These are phyloP conservation scores for Hesperia comma DNA, from an alignment of 2,888 invertebrate species.

Conservation along the genomic window DNA sequence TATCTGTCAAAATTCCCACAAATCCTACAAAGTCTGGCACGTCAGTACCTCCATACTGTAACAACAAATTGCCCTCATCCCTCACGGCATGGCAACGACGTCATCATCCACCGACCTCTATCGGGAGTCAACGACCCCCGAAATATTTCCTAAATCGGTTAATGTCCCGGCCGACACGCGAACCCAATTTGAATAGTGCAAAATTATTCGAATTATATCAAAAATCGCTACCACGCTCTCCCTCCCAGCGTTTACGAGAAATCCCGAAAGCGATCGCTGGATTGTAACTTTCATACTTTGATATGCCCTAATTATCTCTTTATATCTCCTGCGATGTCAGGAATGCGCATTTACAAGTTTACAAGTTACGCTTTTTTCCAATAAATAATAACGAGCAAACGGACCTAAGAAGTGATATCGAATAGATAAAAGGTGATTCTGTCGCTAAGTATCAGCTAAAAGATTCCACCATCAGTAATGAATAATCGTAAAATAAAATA, in stretches of 20 bases:
- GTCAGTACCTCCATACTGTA: conserved; percentile 29
- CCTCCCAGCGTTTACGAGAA: conserved; percentile 64
- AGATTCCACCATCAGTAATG: too few relatives aligned
- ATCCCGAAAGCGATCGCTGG: conserved; percentile 37
- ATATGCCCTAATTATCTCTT: conserved; percentile 44
- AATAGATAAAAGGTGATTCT: too few relatives aligned
- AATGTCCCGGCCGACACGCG: conserved; percentile 73
- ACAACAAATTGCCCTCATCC: conserved; percentile 53
- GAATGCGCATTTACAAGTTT: conserved; percentile 28
- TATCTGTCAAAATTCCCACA: too few relatives aligned
- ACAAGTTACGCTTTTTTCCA: background rate
- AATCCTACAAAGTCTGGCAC: too few relatives aligned
- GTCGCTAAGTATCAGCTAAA: too few relatives aligned
- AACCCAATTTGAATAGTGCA: conserved; percentile 35
- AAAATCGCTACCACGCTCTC: conserved; percentile 72
- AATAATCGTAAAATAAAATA: too few relatives aligned
- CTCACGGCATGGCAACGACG: conserved; percentile 52
- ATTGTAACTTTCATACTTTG: conserved; percentile 41
- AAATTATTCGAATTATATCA: conserved; percentile 55
- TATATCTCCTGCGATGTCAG: conserved; percentile 29
- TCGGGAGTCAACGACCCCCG: conserved; percentile 72
- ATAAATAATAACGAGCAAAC: background rate
- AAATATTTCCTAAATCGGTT: conserved; percentile 78
- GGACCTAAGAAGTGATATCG: too few relatives aligned
- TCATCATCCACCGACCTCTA: conserved; percentile 61